Conservation (phyloP, 2,113 vertebrate genomes). For the Chaetura pelagica region DNA sequence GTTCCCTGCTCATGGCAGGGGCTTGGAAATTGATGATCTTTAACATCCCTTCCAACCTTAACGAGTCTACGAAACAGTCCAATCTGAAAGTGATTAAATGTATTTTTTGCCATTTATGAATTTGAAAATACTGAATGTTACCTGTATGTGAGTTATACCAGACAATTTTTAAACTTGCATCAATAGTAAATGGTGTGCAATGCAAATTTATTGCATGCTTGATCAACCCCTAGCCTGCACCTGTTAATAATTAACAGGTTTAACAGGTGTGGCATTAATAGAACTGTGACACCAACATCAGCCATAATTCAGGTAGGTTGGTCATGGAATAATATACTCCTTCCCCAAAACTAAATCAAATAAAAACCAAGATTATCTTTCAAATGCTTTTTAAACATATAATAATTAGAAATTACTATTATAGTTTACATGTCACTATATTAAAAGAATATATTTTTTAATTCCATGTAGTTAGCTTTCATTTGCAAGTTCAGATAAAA, state of each 20-base stretch:
- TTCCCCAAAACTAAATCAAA: not conserved
- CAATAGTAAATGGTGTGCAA: not conserved
- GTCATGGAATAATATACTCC: not conserved
- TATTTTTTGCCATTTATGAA: not conserved
- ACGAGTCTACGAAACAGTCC: not conserved
- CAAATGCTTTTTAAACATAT: not conserved
- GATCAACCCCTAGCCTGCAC: not conserved
- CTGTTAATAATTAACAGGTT: not conserved
- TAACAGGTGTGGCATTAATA: not conserved
- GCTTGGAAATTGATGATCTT: too few relatives aligned
- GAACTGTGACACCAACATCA: not conserved
- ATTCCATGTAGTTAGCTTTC: not conserved
- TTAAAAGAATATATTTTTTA: not conserved
- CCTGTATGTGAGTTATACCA: not conserved
- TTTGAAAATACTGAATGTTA: not conserved
- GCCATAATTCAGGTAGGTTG: not conserved
- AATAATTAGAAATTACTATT: not conserved
- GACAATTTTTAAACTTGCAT: not conserved
- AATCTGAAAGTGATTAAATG: not conserved
- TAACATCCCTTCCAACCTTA: too few relatives aligned
- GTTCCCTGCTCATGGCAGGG: too few relatives aligned
- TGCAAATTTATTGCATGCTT: not conserved
- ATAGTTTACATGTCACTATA: not conserved
- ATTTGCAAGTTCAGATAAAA: not conserved
- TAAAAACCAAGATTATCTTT: accelerated